Conservation (phyloP, 1,140 invertebrate species). For the Procambarus virginalis region DNA sequence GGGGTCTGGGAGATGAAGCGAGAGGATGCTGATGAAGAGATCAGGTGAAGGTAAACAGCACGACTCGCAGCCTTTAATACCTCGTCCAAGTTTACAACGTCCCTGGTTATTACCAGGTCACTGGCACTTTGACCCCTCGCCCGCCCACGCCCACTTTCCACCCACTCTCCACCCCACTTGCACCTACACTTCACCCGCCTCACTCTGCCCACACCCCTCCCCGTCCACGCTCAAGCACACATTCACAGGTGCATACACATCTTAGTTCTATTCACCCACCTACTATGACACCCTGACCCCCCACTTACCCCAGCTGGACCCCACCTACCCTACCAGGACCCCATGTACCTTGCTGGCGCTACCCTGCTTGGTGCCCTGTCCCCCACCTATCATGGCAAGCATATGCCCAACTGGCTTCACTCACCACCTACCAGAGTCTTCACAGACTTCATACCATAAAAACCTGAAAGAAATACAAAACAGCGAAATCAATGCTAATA, state of each 20-base stretch:
- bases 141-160: not conserved
- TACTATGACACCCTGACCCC: not conserved
- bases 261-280: not conserved
- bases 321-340: not conserved
- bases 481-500: no score
- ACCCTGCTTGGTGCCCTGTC: no score
- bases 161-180: not conserved
- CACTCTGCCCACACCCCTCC: not conserved
- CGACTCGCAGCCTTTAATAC: slow-evolving; percentile 1
- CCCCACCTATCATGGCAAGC: no score
- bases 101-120: slow-evolving; percentile 36
- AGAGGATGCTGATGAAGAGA: slow-evolving; percentile 24
- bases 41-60: slow-evolving; percentile 9
- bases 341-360: no score
- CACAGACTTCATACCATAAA: no score
- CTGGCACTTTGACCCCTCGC: slow-evolving; percentile 1
- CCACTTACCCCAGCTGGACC: no score
- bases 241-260: no score
- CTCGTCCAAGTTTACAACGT: slow-evolving; percentile 35
- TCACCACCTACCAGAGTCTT: no score
- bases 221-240: not conserved
- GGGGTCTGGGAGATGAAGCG: not conserved
- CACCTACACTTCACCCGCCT: not conserved
- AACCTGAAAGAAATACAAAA: no score
- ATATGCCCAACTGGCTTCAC: no score